phyloP scores from a whole-genome alignment of 2,888 invertebrate genomes.

The Micoletzkya japonica region DNA sequence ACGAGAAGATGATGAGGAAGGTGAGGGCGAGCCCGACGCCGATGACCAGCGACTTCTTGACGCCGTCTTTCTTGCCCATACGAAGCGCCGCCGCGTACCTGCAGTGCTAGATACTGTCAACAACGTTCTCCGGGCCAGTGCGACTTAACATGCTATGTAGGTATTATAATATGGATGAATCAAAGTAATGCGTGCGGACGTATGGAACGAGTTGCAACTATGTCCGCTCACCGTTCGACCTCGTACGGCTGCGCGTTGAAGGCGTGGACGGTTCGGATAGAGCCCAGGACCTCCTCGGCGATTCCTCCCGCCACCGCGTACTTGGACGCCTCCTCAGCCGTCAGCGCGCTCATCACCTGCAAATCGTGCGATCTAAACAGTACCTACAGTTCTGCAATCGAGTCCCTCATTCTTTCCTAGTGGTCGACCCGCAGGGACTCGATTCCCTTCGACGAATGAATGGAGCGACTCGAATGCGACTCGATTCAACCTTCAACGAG shows the following conservation, averaged over 20 bases:
- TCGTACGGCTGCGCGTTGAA: constrained; percentile 54
- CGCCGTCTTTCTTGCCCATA: constrained; percentile 49
- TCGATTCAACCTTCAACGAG: too few relatives aligned
- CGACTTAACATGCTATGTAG: neutral
- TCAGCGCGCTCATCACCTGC: constrained; percentile 66
- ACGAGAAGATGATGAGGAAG: constrained; percentile 60
- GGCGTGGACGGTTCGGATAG: constrained; percentile 52
- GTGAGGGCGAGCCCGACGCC: constrained; percentile 62
- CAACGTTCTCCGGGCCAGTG: neutral
- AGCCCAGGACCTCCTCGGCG: constrained; percentile 53
- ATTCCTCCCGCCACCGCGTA: constrained; percentile 54
- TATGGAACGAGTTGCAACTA: neutral
- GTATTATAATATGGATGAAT: neutral
- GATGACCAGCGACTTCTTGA: constrained; percentile 54
- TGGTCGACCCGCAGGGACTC: too few relatives aligned
- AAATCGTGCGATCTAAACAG: too few relatives aligned
- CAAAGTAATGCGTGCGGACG: neutral
- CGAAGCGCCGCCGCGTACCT: constrained; percentile 54
- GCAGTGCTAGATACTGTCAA: neutral
- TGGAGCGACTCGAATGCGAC: too few relatives aligned
- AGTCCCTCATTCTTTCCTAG: too few relatives aligned
- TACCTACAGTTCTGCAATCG: too few relatives aligned
- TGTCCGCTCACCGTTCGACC: neutral
- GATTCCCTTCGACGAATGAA: too few relatives aligned
- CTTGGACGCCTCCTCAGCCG: constrained; percentile 65